Percentiles rank a stretch among this genome's conserved stretches.
Conservation (phyloP, 2,113 vertebrate species). For the Oceanites oceanicus region DNA sequence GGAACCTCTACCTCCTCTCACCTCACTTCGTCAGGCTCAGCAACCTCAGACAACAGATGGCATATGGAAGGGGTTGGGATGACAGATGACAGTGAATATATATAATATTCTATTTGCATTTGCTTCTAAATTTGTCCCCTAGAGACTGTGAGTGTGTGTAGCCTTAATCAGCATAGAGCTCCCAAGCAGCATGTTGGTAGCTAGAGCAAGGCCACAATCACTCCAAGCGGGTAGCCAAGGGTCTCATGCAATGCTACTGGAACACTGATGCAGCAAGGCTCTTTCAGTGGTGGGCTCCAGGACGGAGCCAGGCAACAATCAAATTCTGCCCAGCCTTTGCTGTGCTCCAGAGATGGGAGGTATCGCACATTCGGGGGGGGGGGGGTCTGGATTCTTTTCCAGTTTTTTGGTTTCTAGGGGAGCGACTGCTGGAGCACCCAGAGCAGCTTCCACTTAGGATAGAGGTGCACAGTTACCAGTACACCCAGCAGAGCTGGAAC, state of each 20-base stretch:
- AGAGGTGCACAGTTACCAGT: background rate
- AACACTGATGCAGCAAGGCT: background rate
- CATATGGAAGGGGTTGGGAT: background rate
- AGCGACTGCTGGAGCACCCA: background rate
- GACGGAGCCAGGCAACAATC: background rate
- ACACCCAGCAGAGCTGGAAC: background rate
- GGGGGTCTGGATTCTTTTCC: background rate
- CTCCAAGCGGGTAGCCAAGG: background rate
- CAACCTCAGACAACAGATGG: conserved; percentile 37
- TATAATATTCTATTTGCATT: conserved; percentile 35
- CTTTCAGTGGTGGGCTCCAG: background rate
- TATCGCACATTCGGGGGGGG: background rate
- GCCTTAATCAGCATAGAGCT: background rate
- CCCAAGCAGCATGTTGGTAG: background rate
- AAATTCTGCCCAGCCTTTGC: background rate
- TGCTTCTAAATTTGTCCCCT: conserved; percentile 15
- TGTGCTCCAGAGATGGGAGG: background rate
- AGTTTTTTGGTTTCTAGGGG: background rate
- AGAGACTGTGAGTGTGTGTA: background rate
- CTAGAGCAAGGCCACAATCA: background rate
- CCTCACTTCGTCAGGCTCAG: background rate
- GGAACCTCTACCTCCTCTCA: background rate
- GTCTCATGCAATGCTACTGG: background rate
- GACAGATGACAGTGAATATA: conserved; percentile 2
- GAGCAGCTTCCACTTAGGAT: background rate